Conservation (phyloP, 2,888 invertebrate species). For the Cylloceria caligata region DNA sequence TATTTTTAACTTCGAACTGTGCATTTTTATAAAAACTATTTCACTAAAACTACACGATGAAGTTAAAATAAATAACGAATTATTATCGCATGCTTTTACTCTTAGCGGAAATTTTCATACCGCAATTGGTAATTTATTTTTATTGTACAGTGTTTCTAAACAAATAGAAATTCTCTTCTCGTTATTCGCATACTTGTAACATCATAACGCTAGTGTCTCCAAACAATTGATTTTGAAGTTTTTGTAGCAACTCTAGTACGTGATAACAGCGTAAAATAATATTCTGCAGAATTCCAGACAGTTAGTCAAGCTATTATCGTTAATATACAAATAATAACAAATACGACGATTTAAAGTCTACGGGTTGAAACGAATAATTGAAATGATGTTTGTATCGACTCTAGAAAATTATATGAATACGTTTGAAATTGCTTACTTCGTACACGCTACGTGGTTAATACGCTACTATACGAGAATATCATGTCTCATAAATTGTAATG, state of each 20-base stretch:
- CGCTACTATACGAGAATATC: constrained; percentile 33
- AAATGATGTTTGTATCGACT: constrained; percentile 16
- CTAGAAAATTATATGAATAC: constrained; percentile 19
- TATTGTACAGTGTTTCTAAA: constrained; percentile 63
- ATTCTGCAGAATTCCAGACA: not conserved
- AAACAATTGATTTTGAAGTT: not conserved
- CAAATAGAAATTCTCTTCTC: constrained; percentile 54
- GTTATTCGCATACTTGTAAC: constrained; percentile 25
- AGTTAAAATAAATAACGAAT: not conserved
- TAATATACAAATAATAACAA: constrained; percentile 43
- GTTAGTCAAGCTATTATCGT: not conserved
- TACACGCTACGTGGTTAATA: constrained; percentile 25
- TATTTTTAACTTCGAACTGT: no score
- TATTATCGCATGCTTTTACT: constrained; percentile 29
- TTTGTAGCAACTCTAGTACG: constrained; percentile 18
- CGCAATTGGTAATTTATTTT: constrained; percentile 56
- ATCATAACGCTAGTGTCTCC: constrained; percentile 24
- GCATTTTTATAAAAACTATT: not conserved
- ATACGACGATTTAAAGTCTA: constrained; percentile 13
- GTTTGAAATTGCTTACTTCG: constrained; percentile 1
- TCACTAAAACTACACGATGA: no score
- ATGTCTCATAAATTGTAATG: constrained; percentile 28
- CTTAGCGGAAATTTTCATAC: constrained; percentile 43
- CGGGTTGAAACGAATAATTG: constrained; percentile 15
- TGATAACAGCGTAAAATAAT: constrained; percentile 17